Evolutionary conservation across 2,797 vertebrate species (phyloP).

Genomic region (Lophius americanus): DNA sequence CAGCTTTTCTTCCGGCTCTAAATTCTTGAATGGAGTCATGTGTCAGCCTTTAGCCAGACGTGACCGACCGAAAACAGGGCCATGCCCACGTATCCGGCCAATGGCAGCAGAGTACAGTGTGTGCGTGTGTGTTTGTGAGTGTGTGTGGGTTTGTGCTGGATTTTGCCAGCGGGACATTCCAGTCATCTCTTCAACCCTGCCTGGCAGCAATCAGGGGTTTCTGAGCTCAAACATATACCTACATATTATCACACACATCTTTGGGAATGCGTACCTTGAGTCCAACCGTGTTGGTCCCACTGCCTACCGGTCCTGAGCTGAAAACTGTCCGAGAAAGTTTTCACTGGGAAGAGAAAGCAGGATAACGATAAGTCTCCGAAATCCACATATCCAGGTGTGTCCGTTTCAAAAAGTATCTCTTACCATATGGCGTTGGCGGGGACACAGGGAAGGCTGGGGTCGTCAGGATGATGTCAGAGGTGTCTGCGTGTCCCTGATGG

Average conservation of each 20-base stretch:
- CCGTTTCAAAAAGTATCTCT: constrained; percentile 21
- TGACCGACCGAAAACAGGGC: constrained; percentile 30
- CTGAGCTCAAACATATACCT: constrained; percentile 34
- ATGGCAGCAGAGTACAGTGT: constrained; percentile 38
- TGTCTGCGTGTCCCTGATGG: constrained; percentile 61
- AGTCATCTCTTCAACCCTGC: constrained; percentile 45
- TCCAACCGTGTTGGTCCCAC: constrained; percentile 65
- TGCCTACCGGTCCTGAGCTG: constrained; percentile 60
- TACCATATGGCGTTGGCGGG: constrained; percentile 85
- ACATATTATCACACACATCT: constrained; percentile 28
- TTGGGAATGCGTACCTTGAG: constrained; percentile 72
- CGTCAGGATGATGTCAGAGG: constrained; percentile 64
- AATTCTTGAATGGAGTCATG: constrained; percentile 9
- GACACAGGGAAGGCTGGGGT: constrained; percentile 86
- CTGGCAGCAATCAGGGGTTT: constrained; percentile 37
- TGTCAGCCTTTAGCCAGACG: constrained; percentile 11
- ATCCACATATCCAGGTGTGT: constrained; percentile 5
- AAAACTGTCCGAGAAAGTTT: constrained; percentile 68
- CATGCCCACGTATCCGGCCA: constrained; percentile 32
- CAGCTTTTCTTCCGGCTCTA: constrained; percentile 3
- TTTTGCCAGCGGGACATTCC: constrained; percentile 58
- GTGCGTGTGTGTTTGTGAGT: constrained; percentile 15
- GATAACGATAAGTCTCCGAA: constrained; percentile 46
- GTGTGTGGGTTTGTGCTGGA: constrained; percentile 23
- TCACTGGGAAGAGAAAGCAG: constrained; percentile 71